Evolutionary conservation across 2,797 vertebrate species (phyloP).

Genomic region (Erethizon dorsatum): DNA sequence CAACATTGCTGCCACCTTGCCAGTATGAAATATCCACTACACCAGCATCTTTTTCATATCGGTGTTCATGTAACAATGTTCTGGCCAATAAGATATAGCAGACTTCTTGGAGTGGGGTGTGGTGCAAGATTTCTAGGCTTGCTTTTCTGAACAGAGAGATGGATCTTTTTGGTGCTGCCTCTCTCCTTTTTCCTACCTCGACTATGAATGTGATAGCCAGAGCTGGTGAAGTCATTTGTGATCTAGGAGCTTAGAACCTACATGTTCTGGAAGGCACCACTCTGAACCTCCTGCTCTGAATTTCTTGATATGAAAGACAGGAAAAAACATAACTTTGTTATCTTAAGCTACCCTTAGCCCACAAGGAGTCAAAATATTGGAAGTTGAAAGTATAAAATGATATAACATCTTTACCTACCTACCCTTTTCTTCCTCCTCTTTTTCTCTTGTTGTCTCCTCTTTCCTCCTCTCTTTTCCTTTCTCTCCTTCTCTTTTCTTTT

Average conservation of each 20-base stretch:
- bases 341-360: background rate
- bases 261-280: background rate
- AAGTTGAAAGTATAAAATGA: background rate
- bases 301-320: background rate
- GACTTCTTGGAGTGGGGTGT: background rate
- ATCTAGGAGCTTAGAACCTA: background rate
- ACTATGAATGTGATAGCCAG: background rate
- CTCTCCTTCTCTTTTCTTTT: background rate
- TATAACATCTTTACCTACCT: background rate
- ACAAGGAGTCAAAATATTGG: background rate
- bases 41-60: background rate
- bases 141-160: background rate
- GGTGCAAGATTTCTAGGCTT: background rate
- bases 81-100: background rate
- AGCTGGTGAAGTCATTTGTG: background rate
- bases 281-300: background rate
- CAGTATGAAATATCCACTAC: background rate
- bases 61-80: background rate
- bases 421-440: accelerated
- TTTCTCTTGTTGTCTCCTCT: background rate
- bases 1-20: background rate
- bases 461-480: no score
- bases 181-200: background rate
- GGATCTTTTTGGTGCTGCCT: background rate
- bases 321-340: background rate